Evolutionary conservation across 2,888 invertebrate genomes (phyloP).

Genomic region (Limnephilus auricula): DNA sequence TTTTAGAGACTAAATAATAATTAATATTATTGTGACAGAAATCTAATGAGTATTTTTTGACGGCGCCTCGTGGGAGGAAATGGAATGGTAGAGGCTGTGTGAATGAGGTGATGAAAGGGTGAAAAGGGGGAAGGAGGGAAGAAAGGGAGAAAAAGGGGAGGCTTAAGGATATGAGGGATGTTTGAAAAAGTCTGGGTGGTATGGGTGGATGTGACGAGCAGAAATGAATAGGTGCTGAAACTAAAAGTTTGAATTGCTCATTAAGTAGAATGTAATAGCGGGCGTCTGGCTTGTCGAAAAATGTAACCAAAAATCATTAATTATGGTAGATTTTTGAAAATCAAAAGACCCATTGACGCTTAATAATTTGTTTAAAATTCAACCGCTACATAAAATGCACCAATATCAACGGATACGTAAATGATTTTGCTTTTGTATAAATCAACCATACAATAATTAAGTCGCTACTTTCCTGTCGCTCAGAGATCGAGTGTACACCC

Average conservation of each 20-base stretch:
- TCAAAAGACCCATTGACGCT: background rate
- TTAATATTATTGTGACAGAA: background rate
- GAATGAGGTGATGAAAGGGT: slow-evolving; percentile 15
- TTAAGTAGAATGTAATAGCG: slow-evolving; percentile 63
- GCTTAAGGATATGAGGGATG: slow-evolving; percentile 36
- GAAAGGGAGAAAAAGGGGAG: background rate
- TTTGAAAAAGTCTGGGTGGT: slow-evolving; percentile 43
- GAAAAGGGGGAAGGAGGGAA: background rate
- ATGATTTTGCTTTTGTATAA: background rate
- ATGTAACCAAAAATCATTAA: background rate
- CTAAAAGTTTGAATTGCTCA: slow-evolving; percentile 63
- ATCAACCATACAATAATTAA: background rate
- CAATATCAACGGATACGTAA: background rate
- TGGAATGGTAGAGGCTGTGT: background rate
- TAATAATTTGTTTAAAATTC: background rate
- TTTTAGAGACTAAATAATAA: background rate
- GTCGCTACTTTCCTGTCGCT: background rate
- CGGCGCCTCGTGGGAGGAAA: slow-evolving; percentile 8
- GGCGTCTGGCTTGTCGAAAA: slow-evolving; percentile 18
- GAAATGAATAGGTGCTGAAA: slow-evolving; percentile 63
- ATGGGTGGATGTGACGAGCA: slow-evolving; percentile 58
- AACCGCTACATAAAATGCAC: background rate
- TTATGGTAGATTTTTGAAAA: no score
- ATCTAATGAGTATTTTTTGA: background rate
- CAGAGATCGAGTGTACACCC: no score